phyloP scores from a whole-genome alignment of 2,113 vertebrate genomes.

The Uropsilus gracilis region DNA sequence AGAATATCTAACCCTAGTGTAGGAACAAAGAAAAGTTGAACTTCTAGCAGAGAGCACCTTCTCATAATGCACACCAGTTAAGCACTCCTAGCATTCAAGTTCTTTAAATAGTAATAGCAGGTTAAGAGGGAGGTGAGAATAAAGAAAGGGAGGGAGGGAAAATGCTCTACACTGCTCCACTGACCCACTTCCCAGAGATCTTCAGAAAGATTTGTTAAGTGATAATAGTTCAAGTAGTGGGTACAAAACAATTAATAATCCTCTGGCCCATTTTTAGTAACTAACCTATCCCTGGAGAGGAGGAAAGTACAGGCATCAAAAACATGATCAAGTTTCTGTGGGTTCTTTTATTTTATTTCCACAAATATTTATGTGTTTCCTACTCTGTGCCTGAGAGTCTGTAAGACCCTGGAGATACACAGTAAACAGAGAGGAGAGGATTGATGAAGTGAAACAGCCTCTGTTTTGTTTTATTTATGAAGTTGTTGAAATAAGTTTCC shows the following conservation, averaged over 20 bases:
- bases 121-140: not conserved
- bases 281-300: not conserved
- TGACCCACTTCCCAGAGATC: not conserved
- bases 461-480: not conserved
- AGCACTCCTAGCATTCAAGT: not conserved
- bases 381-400: not conserved
- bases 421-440: not conserved
- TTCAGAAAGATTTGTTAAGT: not conserved
- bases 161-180: not conserved
- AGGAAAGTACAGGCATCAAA: not conserved
- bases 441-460: not conserved
- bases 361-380: not conserved
- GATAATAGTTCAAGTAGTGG: not conserved
- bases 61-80: not conserved
- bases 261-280: not conserved
- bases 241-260: not conserved
- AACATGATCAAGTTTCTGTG: not conserved
- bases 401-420: not conserved
- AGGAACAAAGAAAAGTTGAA: not conserved
- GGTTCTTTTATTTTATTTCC: not conserved
- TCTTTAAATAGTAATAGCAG: not conserved
- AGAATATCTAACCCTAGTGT: not conserved
- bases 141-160: not conserved
- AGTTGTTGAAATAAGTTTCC: not conserved
- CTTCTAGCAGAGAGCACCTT: not conserved